A percentile compares a stretch with the other conserved stretches of the same genome.
Conservation (phyloP, 2,113 vertebrate species). For the Anolis carolinensis region DNA sequence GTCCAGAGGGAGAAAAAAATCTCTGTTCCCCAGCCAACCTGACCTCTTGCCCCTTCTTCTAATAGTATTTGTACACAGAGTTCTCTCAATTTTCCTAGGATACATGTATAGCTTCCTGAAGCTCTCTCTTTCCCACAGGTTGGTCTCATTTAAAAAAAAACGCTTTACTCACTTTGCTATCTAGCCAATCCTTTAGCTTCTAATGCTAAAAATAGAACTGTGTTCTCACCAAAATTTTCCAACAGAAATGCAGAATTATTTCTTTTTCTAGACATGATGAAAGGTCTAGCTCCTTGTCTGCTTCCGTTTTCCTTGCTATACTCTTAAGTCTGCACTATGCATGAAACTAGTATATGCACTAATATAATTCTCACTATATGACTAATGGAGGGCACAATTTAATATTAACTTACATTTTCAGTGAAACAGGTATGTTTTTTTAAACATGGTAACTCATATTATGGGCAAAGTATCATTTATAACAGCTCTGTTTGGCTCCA, state of each 20-base stretch:
- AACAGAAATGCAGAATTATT: background rate
- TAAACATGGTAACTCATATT: background rate
- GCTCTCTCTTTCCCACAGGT: background rate
- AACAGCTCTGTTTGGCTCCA: background rate
- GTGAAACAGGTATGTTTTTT: background rate
- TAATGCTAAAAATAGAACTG: background rate
- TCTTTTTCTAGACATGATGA: background rate
- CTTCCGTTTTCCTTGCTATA: background rate
- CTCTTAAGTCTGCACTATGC: background rate
- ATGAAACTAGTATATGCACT: background rate
- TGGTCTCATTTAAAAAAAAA: background rate
- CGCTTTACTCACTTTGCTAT: background rate
- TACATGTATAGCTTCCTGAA: background rate
- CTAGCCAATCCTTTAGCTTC: background rate
- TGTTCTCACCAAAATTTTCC: background rate
- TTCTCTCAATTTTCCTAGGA: background rate
- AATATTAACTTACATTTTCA: background rate
- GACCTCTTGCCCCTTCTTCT: background rate
- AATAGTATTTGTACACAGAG: background rate
- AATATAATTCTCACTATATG: background rate
- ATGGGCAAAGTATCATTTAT: background rate
- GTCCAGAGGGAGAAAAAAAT: background rate
- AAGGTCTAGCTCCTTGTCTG: background rate
- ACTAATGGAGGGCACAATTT: background rate
- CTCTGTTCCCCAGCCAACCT: background rate